Evolutionary conservation across 23 tunicate genomes (phyloP).

Genomic region (Clavelina lepadiformis): DNA sequence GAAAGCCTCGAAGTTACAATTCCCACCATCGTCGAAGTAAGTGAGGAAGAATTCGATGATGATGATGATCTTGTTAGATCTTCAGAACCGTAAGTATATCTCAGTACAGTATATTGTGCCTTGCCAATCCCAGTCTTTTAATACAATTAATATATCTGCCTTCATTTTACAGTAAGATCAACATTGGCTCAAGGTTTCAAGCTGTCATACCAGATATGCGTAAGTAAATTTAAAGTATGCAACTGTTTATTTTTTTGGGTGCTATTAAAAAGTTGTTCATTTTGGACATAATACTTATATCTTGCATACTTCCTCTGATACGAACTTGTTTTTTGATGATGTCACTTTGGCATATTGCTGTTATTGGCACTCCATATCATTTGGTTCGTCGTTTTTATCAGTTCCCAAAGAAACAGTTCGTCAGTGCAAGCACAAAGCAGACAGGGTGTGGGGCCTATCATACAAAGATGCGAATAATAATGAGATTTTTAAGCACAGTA

Average conservation of each 20-base stretch:
- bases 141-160: no score
- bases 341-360: no score
- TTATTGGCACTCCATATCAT: neutral
- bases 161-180: conserved; percentile 80
- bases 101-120: neutral
- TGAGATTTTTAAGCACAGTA: conserved; percentile 21
- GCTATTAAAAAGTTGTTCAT: neutral
- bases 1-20: conserved; percentile 48
- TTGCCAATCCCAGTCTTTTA: no score
- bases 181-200: conserved; percentile 83
- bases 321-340: neutral
- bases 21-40: conserved; percentile 59
- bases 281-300: neutral
- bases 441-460: conserved; percentile 50
- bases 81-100: conserved; percentile 77
- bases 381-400: neutral
- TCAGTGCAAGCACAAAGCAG: conserved; percentile 48
- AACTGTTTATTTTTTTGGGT: neutral
- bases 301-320: neutral
- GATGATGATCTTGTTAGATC: conserved; percentile 63
- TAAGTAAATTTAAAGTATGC: conserved; percentile 21
- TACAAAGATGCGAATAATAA: conserved; percentile 2
- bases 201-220: conserved; percentile 56
- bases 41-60: conserved; percentile 37
- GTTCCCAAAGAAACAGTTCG: neutral